phyloP scores from a whole-genome alignment of 2,113 vertebrate genomes.

The Heloderma charlesbogerti region DNA sequence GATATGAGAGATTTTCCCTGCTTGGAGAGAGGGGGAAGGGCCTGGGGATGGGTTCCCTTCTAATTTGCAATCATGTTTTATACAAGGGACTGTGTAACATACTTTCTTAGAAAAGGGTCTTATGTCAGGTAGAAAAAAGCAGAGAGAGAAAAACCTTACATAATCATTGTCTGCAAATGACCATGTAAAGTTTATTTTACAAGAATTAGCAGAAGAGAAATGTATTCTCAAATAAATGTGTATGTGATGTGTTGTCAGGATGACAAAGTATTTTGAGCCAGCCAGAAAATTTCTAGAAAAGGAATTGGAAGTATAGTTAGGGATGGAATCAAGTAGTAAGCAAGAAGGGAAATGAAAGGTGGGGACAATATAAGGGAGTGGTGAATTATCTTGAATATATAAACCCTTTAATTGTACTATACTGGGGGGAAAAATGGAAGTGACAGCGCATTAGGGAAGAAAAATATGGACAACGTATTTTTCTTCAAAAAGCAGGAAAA shows the following conservation, averaged over 20 bases:
- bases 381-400: not conserved
- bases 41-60: too few relatives aligned
- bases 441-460: not conserved
- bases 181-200: not conserved
- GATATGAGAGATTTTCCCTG: too few relatives aligned
- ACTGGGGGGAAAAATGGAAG: not conserved
- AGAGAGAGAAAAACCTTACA: too few relatives aligned
- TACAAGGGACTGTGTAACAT: not conserved
- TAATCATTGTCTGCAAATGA: not conserved
- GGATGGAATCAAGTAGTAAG: not conserved
- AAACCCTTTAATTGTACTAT: not conserved
- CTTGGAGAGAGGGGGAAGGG: too few relatives aligned
- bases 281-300: not conserved
- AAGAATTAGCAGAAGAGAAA: not conserved
- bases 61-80: not conserved
- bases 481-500: not conserved
- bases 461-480: not conserved
- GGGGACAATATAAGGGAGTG: slow-evolving; percentile 14
- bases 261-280: not conserved
- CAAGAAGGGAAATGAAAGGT: not conserved
- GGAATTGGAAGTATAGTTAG: not conserved
- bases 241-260: not conserved
- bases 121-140: not conserved
- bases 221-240: not conserved
- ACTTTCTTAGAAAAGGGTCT: not conserved